Evolutionary conservation across 2,113 vertebrate genomes (phyloP).

Genomic region (Potamarius usumacintae): DNA sequence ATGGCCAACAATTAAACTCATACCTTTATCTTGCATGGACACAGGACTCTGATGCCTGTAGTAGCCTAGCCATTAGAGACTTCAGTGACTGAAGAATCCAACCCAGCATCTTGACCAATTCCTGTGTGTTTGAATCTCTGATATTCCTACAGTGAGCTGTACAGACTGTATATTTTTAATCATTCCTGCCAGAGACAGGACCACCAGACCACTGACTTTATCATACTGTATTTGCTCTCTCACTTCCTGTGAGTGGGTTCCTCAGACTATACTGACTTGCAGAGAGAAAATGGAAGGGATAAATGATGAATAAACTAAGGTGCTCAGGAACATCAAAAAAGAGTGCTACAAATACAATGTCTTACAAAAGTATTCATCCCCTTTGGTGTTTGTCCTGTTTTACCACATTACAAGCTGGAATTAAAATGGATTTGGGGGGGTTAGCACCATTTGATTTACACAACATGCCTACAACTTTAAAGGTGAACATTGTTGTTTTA

Average conservation of each 20-base stretch:
- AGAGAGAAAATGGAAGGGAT: neutral
- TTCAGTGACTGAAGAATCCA: slow-evolving; percentile 35
- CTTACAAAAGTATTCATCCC: too few species aligned
- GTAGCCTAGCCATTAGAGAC: slow-evolving; percentile 11
- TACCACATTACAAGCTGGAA: too few species aligned
- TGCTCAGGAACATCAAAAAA: slow-evolving; percentile 20
- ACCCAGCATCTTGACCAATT: slow-evolving; percentile 53
- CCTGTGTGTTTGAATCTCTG: slow-evolving; percentile 57
- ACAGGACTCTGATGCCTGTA: slow-evolving; percentile 41
- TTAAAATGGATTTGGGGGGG: too few species aligned
- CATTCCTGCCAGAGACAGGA: slow-evolving; percentile 12
- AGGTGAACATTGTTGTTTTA: too few species aligned
- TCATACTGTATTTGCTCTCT: slow-evolving; percentile 32
- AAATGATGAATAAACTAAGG: neutral
- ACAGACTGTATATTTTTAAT: slow-evolving; percentile 36
- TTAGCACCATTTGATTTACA: too few species aligned
- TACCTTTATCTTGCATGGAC: slow-evolving; percentile 19
- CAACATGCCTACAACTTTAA: too few species aligned
- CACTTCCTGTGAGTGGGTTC: slow-evolving; percentile 28
- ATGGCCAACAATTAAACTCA: slow-evolving; percentile 19
- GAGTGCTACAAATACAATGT: neutral
- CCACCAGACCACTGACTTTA: slow-evolving; percentile 58
- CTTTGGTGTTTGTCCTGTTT: too few species aligned
- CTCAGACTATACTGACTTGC: slow-evolving; percentile 42
- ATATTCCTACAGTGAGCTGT: slow-evolving; percentile 31